Percentiles rank a stretch among this genome's conserved stretches.
Conservation (phyloP, 2,113 vertebrate genomes). For the Falcunculus frontatus region DNA sequence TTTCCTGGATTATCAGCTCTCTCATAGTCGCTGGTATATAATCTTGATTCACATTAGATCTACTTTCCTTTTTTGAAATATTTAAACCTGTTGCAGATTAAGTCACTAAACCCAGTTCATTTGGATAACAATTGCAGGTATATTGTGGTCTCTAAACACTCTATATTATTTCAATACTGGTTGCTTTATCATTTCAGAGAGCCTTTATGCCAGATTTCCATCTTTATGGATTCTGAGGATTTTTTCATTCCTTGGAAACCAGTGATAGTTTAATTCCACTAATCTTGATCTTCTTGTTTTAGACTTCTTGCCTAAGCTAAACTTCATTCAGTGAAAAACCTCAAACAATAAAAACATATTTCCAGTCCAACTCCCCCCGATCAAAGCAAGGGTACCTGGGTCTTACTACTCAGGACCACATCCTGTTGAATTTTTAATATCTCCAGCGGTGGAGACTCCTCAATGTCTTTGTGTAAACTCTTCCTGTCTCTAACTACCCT, state of each 20-base stretch:
- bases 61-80: neutral
- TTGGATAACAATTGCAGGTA: neutral
- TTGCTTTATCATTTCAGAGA: neutral
- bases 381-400: neutral
- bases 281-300: neutral
- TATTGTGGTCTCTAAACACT: neutral
- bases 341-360: neutral
- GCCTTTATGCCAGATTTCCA: neutral
- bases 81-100: neutral
- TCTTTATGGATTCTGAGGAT: neutral
- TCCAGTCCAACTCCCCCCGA: neutral
- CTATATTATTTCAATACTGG: neutral
- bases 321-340: neutral
- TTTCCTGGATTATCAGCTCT: neutral
- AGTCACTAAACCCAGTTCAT: neutral
- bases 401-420: neutral
- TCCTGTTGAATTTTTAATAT: neutral
- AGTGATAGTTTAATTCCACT: neutral
- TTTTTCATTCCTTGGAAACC: neutral
- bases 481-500: neutral
- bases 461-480: neutral
- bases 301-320: neutral
- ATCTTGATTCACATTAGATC: neutral
- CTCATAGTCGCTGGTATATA: fast-evolving
- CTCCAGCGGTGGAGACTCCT: neutral